phyloP scores from a whole-genome alignment of 2,888 invertebrate genomes.

The Lochmaea crataegi region DNA sequence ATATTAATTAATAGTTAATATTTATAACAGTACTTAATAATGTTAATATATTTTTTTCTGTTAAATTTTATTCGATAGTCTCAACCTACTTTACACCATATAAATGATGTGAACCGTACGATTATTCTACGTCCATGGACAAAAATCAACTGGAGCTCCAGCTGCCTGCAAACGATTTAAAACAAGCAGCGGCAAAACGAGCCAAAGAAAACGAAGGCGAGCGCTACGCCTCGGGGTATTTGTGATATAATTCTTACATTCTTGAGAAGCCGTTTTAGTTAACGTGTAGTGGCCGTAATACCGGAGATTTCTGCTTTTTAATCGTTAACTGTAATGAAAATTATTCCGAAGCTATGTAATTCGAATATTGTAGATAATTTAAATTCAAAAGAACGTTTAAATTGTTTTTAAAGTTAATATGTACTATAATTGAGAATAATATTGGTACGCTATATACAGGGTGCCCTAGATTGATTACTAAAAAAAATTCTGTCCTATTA shows the following conservation, averaged over 20 bases:
- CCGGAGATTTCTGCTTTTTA: conserved; percentile 9
- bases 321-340: not conserved
- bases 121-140: not conserved
- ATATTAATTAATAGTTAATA: not conserved
- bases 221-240: conserved; percentile 16
- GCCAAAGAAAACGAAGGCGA: conserved; percentile 15
- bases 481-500: too few species aligned
- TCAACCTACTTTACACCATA: conserved; percentile 7
- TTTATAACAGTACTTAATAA: not conserved
- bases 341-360: not conserved
- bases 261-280: conserved; percentile 18
- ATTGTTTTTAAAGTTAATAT: too few species aligned
- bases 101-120: not conserved
- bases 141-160: conserved; percentile 2
- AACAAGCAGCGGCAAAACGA: conserved; percentile 9
- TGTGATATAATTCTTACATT: conserved; percentile 27
- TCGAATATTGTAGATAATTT: not conserved
- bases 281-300: conserved; percentile 1
- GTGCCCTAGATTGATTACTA: too few species aligned
- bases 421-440: too few species aligned
- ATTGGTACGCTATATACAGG: too few species aligned
- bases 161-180: conserved; percentile 1
- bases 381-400: too few species aligned
- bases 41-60: not conserved
- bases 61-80: not conserved